phyloP scores from a whole-genome alignment of 2,113 vertebrate species.

The Corapipo altera region DNA sequence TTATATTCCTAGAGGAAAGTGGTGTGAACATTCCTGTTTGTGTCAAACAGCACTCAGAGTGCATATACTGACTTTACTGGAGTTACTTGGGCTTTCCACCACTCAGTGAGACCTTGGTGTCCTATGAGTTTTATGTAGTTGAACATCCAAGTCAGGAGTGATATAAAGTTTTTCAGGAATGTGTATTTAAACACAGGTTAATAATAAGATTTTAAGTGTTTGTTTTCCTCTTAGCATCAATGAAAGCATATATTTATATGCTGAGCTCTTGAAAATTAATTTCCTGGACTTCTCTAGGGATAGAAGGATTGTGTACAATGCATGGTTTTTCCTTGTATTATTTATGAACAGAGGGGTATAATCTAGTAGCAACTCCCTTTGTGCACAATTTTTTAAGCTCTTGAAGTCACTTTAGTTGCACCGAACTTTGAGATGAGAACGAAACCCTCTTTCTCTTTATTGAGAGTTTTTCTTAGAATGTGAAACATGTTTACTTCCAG shows the following conservation, averaged over 20 bases:
- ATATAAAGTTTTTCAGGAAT: background rate
- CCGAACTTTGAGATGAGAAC: background rate
- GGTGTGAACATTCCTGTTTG: background rate
- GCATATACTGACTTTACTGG: background rate
- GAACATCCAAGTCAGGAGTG: background rate
- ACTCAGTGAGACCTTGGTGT: background rate
- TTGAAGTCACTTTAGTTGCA: background rate
- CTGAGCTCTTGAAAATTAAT: background rate
- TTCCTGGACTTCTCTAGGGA: background rate
- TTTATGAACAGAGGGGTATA: background rate
- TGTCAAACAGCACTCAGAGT: background rate
- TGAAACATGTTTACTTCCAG: conserved; percentile 19
- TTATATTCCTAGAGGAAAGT: background rate
- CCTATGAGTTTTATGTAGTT: background rate
- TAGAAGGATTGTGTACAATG: background rate
- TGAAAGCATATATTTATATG: background rate
- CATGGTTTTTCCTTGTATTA: background rate
- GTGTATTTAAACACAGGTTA: background rate
- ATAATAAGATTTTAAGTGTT: conserved; percentile 5
- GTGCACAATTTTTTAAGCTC: background rate
- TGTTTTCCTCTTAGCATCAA: background rate
- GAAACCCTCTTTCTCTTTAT: background rate
- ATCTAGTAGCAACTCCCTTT: background rate
- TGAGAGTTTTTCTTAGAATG: background rate
- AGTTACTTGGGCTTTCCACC: background rate